Evolutionary conservation across 2,888 invertebrate species (phyloP).

Genomic region (Microctonus aethiopoides): DNA sequence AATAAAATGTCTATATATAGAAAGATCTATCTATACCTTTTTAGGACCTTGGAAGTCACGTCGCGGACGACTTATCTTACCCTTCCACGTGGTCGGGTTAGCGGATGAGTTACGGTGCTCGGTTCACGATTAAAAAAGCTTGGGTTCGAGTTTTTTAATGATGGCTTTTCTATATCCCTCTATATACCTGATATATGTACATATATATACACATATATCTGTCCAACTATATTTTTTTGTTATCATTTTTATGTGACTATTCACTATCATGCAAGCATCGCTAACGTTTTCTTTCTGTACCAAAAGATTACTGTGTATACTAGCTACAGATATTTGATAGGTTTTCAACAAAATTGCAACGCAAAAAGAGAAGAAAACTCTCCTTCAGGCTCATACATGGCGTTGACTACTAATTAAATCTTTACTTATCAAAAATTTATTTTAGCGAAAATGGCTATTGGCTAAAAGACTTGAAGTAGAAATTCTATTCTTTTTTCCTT

Average conservation of each 20-base stretch:
- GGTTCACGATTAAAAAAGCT: slow-evolving; percentile 21
- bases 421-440: no score
- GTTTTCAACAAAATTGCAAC: slow-evolving; percentile 36
- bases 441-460: no score
- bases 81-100: slow-evolving; percentile 38
- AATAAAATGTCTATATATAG: neutral
- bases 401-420: no score
- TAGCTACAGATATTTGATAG: slow-evolving; percentile 25
- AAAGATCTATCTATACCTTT: neutral
- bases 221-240: no score
- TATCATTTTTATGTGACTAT: no score
- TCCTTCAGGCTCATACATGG: neutral
- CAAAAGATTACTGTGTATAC: no score
- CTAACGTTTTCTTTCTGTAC: no score
- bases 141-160: neutral
- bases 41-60: slow-evolving; percentile 13
- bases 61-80: slow-evolving; percentile 34
- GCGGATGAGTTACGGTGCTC: slow-evolving; percentile 28
- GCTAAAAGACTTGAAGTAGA: no score
- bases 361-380: neutral
- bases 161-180: slow-evolving; percentile 15
- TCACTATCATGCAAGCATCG: no score
- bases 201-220: no score
- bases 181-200: no score
- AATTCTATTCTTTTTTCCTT: no score